Percentiles rank a stretch among this genome's conserved stretches.
These are phyloP conservation scores for Anhinga rufa DNA, from an alignment of 2,113 vertebrate genomes.

Conservation along the genomic window DNA sequence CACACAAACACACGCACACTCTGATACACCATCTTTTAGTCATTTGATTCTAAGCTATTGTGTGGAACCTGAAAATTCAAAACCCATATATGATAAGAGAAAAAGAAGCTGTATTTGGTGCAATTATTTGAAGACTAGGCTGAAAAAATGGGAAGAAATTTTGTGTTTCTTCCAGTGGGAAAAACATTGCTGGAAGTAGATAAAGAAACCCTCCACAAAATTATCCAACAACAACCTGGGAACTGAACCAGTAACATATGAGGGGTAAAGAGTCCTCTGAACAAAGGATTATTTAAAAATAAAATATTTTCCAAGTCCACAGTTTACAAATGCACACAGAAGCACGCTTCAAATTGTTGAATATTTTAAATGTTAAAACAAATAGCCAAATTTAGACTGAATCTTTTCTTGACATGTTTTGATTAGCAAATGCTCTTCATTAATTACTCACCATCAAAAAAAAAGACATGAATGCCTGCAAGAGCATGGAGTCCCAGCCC, in stretches of 20 bases:
- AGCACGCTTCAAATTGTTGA: not conserved
- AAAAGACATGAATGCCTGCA: not conserved
- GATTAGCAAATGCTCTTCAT: not conserved
- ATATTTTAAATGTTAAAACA: not conserved
- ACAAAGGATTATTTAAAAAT: not conserved
- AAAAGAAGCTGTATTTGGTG: not conserved
- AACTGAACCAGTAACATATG: not conserved
- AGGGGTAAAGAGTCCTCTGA: not conserved
- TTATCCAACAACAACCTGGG: not conserved
- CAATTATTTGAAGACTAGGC: not conserved
- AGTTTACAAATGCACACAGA: not conserved
- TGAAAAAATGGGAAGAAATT: not conserved
- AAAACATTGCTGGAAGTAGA: not conserved
- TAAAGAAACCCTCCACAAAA: not conserved
- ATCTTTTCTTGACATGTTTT: not conserved
- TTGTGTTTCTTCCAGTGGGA: not conserved
- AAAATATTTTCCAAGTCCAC: not conserved
- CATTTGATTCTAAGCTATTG: not conserved
- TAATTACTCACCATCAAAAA: not conserved
- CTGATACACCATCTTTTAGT: not conserved
- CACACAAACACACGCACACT: not conserved
- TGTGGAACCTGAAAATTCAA: not conserved
- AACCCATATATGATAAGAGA: not conserved
- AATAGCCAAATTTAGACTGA: not conserved
- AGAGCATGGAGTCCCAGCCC: not conserved